Evolutionary conservation across 2,797 vertebrate species (phyloP).

Genomic region (Syndactyla subalaris): DNA sequence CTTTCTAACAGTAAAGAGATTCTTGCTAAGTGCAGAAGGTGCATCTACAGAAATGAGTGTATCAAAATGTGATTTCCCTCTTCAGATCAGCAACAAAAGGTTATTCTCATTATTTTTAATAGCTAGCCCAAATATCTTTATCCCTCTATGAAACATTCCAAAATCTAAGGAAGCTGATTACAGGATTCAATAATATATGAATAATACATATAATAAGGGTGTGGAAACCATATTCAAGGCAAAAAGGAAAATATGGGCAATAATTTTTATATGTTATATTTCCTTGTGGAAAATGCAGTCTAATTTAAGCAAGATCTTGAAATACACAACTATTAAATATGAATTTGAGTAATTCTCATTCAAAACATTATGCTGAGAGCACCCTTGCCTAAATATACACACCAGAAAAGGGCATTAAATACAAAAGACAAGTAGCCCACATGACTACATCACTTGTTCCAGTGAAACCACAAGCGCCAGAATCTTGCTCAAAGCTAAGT

Average conservation of each 20-base stretch:
- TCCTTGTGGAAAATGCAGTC: not conserved
- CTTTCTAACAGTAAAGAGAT: not conserved
- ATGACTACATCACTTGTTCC: not conserved
- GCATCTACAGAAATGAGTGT: not conserved
- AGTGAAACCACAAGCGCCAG: not conserved
- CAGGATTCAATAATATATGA: not conserved
- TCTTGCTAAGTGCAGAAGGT: not conserved
- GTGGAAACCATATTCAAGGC: not conserved
- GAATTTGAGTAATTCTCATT: not conserved
- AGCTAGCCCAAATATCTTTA: not conserved
- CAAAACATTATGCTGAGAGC: not conserved
- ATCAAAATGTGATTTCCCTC: not conserved
- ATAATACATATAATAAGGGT: not conserved
- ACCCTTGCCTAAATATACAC: not conserved
- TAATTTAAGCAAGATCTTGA: not conserved
- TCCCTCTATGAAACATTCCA: not conserved
- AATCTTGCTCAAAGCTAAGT: not conserved
- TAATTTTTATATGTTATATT: not conserved
- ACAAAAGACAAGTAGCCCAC: not conserved
- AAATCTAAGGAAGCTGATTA: not conserved
- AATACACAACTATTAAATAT: not conserved
- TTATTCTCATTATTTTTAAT: constrained; percentile 25
- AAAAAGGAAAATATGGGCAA: not conserved
- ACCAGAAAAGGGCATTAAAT: not conserved
- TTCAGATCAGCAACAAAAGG: not conserved